Evolutionary conservation across 2,797 vertebrate genomes (phyloP).

Genomic region (Pseudocheirus occidentalis): DNA sequence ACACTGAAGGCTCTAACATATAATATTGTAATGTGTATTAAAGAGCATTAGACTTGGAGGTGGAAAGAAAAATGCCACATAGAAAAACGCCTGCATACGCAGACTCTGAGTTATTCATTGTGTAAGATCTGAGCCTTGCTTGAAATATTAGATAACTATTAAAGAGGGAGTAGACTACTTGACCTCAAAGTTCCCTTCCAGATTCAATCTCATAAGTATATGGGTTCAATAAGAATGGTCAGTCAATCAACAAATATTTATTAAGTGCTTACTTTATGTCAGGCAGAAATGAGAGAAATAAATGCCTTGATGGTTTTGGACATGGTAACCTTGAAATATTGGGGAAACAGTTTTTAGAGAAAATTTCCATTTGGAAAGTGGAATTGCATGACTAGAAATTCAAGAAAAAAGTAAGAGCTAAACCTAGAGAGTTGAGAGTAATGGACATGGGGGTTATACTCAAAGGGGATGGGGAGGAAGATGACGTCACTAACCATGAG

Average conservation of each 20-base stretch:
- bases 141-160: neutral
- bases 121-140: neutral
- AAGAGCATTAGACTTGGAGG: neutral
- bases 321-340: neutral
- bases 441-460: neutral
- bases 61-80: neutral
- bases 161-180: neutral
- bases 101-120: neutral
- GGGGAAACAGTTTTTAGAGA: neutral
- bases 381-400: neutral
- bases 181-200: neutral
- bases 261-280: neutral
- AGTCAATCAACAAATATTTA: neutral
- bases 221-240: neutral
- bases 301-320: neutral
- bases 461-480: neutral
- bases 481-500: neutral
- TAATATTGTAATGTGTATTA: neutral
- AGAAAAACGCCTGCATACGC: neutral
- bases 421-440: neutral
- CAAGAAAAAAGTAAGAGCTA: neutral
- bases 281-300: neutral
- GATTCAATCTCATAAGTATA: neutral
- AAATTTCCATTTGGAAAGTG: neutral
- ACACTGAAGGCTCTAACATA: neutral